phyloP scores from a whole-genome alignment of 2,113 vertebrate species.

The Xenopus borealis region DNA sequence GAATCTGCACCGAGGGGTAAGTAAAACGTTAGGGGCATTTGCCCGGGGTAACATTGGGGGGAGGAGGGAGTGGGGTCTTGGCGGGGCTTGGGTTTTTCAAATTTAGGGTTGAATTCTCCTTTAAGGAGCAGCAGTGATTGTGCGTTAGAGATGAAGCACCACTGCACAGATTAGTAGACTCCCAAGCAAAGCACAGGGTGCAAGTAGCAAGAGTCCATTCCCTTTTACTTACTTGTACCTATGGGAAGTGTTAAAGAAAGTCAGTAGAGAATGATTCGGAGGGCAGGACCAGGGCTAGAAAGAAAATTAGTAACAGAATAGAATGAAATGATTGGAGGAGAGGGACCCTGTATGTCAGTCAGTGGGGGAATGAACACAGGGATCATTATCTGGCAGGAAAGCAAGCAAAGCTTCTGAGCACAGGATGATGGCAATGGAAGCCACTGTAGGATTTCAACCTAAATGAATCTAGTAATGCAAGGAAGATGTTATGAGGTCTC shows the following conservation, averaged over 20 bases:
- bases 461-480: too few relatives aligned
- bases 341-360: neutral
- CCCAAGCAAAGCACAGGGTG: neutral
- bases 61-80: too few relatives aligned
- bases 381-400: neutral
- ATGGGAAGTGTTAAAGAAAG: slow-evolving; percentile 60
- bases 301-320: slow-evolving; percentile 55
- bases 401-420: neutral
- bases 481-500: too few relatives aligned
- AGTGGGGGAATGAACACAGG: neutral
- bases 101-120: too few relatives aligned
- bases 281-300: slow-evolving; percentile 68
- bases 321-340: slow-evolving; percentile 24
- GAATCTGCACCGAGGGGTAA: too few relatives aligned
- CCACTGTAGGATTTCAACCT: too few relatives aligned
- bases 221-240: slow-evolving; percentile 73
- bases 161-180: neutral
- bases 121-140: too few relatives aligned
- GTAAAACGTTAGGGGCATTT: too few relatives aligned
- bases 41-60: too few relatives aligned
- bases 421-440: too few relatives aligned
- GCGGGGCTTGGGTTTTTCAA: too few relatives aligned
- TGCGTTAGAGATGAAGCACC: too few relatives aligned
- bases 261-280: slow-evolving; percentile 73
- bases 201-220: neutral